Evolutionary conservation across 2,797 vertebrate species (phyloP).

Genomic region (Sphaeramia orbicularis): DNA sequence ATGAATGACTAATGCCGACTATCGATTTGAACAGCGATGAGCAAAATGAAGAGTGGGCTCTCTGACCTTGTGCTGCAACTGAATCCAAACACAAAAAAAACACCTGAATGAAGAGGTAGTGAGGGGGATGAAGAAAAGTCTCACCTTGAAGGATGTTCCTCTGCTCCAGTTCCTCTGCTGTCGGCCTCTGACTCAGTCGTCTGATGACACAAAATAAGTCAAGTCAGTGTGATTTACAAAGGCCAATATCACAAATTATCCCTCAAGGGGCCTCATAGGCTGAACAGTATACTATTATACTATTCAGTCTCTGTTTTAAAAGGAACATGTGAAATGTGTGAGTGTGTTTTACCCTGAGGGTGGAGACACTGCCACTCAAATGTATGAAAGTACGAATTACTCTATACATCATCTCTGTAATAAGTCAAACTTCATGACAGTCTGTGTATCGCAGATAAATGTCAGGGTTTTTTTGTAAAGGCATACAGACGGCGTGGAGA

Average conservation of each 20-base stretch:
- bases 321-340: background rate
- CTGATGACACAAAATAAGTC: slow-evolving; percentile 70
- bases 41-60: background rate
- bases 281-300: no score
- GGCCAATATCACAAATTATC: no score
- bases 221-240: no score
- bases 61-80: slow-evolving; percentile 4
- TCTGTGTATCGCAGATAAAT: background rate
- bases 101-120: background rate
- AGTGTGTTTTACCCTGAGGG: background rate
- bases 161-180: slow-evolving; percentile 93
- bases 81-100: background rate
- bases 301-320: no score
- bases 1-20: slow-evolving; percentile 1
- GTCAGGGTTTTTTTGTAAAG: background rate
- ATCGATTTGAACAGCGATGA: slow-evolving; percentile 24
- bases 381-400: background rate
- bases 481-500: background rate
- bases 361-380: background rate
- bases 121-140: slow-evolving; percentile 21
- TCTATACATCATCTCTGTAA: slow-evolving; percentile 1
- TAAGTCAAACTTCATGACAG: background rate
- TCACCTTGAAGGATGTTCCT: slow-evolving; percentile 97
- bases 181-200: slow-evolving; percentile 94
- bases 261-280: no score